phyloP scores from a whole-genome alignment of 1,140 invertebrate genomes.

The Aphaenogaster rudis region DNA sequence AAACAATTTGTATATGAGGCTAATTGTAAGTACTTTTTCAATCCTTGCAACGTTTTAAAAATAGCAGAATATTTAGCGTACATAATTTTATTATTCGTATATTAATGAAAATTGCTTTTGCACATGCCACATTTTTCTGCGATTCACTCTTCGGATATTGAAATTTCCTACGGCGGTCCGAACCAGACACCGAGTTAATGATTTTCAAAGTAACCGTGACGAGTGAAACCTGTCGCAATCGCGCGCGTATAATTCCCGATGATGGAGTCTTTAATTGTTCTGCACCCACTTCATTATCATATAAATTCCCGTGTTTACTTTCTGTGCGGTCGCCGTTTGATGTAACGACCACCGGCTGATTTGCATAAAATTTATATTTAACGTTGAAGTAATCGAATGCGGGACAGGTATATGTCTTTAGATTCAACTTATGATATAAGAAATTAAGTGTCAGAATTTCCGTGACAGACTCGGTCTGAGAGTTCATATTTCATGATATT shows the following conservation, averaged over 20 bases:
- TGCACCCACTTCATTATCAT: conserved; percentile 20
- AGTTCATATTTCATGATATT: neutral
- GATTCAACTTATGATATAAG: conserved; percentile 12
- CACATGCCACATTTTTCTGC: neutral
- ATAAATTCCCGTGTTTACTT: conserved; percentile 42
- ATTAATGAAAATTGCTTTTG: conserved; percentile 12
- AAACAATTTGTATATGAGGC: neutral
- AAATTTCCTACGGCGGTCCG: neutral
- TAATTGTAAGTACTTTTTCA: neutral
- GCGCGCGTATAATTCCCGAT: conserved; percentile 3
- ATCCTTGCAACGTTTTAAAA: conserved; percentile 16
- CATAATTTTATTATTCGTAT: conserved; percentile 6
- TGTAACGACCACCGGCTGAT: neutral
- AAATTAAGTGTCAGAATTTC: conserved; percentile 19
- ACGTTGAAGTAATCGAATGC: neutral
- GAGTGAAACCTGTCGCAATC: conserved; percentile 32
- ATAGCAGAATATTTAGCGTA: neutral
- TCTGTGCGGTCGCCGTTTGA: conserved; percentile 5
- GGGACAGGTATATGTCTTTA: conserved; percentile 6
- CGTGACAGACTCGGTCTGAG: neutral
- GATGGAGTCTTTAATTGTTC: conserved; percentile 29
- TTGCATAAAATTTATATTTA: conserved; percentile 39
- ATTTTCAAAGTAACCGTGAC: conserved; percentile 12
- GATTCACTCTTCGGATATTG: conserved; percentile 8
- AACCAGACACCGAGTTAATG: conserved; percentile 7